Percentiles rank a stretch among this genome's conserved stretches.
Conservation (phyloP, 1,140 invertebrate species). For the Anastrepha obliqua region DNA sequence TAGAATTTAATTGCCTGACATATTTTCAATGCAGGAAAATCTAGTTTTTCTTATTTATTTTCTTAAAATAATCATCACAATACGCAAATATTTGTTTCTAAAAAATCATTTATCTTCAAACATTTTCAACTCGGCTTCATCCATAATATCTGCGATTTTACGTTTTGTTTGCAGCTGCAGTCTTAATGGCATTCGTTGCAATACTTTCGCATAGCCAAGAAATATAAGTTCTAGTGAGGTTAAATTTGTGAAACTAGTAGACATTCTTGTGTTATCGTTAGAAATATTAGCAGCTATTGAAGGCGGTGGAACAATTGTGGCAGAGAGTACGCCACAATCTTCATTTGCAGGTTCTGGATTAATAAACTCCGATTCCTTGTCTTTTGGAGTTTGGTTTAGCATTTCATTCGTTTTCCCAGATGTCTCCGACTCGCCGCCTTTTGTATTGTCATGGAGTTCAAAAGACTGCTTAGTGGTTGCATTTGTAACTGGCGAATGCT, state of each 20-base stretch:
- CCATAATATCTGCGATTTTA: conserved; percentile 57
- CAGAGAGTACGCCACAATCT: too few relatives aligned
- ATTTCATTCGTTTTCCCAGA: not conserved
- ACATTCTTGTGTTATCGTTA: not conserved
- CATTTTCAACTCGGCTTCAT: conserved; percentile 56
- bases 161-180: conserved; percentile 54
- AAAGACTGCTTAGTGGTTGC: not conserved
- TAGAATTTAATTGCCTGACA: too few relatives aligned
- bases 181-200: conserved; percentile 54
- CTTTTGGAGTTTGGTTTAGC: not conserved
- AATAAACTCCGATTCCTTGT: too few relatives aligned
- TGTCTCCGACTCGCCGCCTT: not conserved
- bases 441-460: not conserved
- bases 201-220: conserved; percentile 56
- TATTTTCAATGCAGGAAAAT: too few relatives aligned
- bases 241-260: conserved; percentile 40
- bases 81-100: too few relatives aligned
- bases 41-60: too few relatives aligned
- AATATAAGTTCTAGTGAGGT: conserved; percentile 57
- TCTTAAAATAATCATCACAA: too few relatives aligned
- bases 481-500: not conserved
- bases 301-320: not conserved
- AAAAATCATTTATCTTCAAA: not conserved
- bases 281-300: not conserved
- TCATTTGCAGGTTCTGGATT: not conserved